Evolutionary conservation across 2,797 vertebrate genomes (phyloP).

Genomic region (Mionectes olivaceus): DNA sequence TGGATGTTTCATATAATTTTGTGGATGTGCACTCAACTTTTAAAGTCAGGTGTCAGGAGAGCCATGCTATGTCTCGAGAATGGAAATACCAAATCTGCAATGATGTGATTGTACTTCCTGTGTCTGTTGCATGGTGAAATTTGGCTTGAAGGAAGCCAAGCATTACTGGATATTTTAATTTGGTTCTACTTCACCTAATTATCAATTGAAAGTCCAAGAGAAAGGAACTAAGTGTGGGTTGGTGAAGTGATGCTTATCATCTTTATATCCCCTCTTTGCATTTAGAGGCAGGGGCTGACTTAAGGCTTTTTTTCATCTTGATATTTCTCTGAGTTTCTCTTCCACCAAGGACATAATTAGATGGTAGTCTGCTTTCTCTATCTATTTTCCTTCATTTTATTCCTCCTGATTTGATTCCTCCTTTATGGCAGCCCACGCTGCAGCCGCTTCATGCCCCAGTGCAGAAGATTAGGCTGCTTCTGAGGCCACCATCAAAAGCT

Average conservation of each 20-base stretch:
- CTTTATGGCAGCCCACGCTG: background rate
- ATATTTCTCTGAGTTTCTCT: background rate
- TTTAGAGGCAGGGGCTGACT: background rate
- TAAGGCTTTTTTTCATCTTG: background rate
- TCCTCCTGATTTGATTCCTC: background rate
- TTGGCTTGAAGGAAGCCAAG: background rate
- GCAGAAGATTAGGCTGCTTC: slow-evolving; percentile 20
- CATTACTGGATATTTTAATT: background rate
- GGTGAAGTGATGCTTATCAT: background rate
- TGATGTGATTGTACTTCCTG: background rate
- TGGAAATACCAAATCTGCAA: background rate
- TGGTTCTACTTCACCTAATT: background rate
- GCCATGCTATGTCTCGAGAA: background rate
- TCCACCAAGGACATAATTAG: background rate
- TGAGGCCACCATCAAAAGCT: slow-evolving; percentile 42
- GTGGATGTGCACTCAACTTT: background rate
- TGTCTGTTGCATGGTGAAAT: background rate
- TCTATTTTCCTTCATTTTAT: background rate
- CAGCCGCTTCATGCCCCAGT: background rate
- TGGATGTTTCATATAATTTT: background rate
- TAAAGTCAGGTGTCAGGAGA: background rate
- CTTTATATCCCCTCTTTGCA: background rate
- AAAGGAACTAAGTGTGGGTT: background rate
- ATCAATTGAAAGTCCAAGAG: background rate
- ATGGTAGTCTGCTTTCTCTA: background rate